phyloP scores from a whole-genome alignment of 2,113 vertebrate species.

The Oncorhynchus keta region DNA sequence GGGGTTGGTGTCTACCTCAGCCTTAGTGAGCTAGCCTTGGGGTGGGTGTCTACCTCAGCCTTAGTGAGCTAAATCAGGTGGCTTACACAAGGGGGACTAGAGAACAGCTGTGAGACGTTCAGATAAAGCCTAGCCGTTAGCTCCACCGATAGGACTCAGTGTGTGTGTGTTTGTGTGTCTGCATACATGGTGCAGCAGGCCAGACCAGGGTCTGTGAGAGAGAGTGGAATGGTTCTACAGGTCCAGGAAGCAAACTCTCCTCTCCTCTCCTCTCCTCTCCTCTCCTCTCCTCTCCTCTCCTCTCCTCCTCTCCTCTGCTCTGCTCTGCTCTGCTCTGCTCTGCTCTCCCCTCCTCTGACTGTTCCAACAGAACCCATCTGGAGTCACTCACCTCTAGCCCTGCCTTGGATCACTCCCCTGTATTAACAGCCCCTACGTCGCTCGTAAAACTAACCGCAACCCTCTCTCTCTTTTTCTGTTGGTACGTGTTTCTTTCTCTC shows the following conservation, averaged over 20 bases:
- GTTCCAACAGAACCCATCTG: slow-evolving; percentile 45
- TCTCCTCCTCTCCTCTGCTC: too few species aligned
- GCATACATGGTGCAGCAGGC: background rate
- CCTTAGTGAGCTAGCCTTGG: too few species aligned
- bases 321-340: too few species aligned
- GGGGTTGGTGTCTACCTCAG: too few species aligned
- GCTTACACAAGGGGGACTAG: background rate
- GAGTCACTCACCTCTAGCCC: slow-evolving; percentile 45
- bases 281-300: too few species aligned
- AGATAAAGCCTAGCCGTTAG: background rate
- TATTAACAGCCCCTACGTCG: slow-evolving; percentile 47
- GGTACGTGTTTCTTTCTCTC: background rate
- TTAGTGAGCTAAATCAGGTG: background rate
- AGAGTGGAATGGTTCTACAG: slow-evolving; percentile 3
- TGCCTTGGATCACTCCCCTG: slow-evolving; percentile 47
- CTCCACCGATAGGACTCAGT: background rate
- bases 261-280: too few species aligned
- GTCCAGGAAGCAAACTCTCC: background rate
- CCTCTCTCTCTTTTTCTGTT: too few species aligned
- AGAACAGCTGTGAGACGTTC: background rate
- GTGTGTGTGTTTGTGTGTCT: background rate
- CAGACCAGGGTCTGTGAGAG: background rate
- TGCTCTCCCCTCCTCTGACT: background rate
- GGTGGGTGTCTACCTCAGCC: too few species aligned
- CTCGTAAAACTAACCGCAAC: slow-evolving; percentile 40